Evolutionary conservation across 2,113 vertebrate genomes (phyloP), one percentile per base, ranked within the genome.

Genomic region (Hystrix brachyura): DNA sequence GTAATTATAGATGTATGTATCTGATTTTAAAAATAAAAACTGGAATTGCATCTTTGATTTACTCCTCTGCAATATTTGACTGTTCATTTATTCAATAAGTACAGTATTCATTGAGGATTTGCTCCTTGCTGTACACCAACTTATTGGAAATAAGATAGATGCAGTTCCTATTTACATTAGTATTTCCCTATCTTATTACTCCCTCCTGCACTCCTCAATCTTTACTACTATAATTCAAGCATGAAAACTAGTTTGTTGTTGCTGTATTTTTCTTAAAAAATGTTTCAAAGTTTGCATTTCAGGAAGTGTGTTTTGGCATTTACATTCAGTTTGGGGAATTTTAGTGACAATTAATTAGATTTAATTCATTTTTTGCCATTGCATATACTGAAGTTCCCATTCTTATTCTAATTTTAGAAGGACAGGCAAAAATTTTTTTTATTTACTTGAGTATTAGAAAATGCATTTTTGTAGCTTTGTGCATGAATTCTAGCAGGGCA

Each of bases 11-110:
- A 38, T 29, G 38, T 13, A 6, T 79, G 48, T 64, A 19, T 19
- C 3, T 71, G 3, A 38, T 78, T 84, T 79, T 19, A 79, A 96
- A 82, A 88, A 84, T 64, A 78, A 78, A 90, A 87, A 76, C 51
- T 81, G 25, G 53, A 91, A 87, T 69, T 53, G 11, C 2, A 32
- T 23, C 25, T 34, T 27, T 94, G 34, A 38, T 80, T 78, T 62
- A 87, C 23, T n/a, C 27, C 10, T 82, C 25, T 69, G 32, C 29
- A 76, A 43, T 72, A 95, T 23, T 87, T 92, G 48, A 65, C 32
- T 72, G 6, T 21, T 89, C 25, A 90, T 21, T 74, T 59, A 81
- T 80, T 84, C 18, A 64, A 3, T 29, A 17, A 85, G 13, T 85
- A 51, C 57, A 65, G 18, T 64, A 53, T 71, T 53, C 91, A 9